phyloP scores from a whole-genome alignment of 2,797 vertebrate genomes.

The Pempheris klunzingeri region DNA sequence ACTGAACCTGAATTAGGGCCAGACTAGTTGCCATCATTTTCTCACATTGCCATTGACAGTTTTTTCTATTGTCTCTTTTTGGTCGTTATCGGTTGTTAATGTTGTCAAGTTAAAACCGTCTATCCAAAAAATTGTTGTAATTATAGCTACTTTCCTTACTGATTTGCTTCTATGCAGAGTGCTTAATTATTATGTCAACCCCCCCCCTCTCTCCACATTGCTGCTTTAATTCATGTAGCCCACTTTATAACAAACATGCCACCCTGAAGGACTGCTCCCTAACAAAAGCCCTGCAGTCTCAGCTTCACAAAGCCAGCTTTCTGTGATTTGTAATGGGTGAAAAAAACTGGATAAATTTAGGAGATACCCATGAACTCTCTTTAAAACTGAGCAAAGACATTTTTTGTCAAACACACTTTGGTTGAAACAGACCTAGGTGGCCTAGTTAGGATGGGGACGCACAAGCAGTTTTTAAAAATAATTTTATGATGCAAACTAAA shows the following conservation, averaged over 20 bases:
- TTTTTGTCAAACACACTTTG: constrained; percentile 43
- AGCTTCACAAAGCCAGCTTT: not conserved
- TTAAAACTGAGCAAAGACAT: constrained; percentile 16
- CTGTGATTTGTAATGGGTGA: constrained; percentile 12
- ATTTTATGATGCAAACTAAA: constrained; percentile 35
- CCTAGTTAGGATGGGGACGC: constrained; percentile 45
- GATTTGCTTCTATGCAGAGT: constrained; percentile 17
- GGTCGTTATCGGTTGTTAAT: too few species aligned
- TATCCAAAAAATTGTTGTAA: too few species aligned
- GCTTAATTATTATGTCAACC: constrained; percentile 16
- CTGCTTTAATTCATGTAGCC: constrained; percentile 21
- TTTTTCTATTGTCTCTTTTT: too few species aligned
- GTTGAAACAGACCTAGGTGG: constrained; percentile 30
- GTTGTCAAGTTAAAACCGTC: too few species aligned
- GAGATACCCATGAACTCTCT: constrained; percentile 20
- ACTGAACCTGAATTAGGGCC: too few species aligned
- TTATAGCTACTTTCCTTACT: too few species aligned
- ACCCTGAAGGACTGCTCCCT: constrained; percentile 1
- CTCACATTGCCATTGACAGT: too few species aligned
- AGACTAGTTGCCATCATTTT: too few species aligned
- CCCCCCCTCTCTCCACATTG: not conserved
- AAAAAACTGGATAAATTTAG: constrained; percentile 14
- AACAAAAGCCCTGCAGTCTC: constrained; percentile 2
- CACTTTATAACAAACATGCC: constrained; percentile 12
- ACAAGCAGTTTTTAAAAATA: constrained; percentile 19